Evolutionary conservation across 2,113 vertebrate genomes (phyloP).

Genomic region (Sinosuthora webbiana): DNA sequence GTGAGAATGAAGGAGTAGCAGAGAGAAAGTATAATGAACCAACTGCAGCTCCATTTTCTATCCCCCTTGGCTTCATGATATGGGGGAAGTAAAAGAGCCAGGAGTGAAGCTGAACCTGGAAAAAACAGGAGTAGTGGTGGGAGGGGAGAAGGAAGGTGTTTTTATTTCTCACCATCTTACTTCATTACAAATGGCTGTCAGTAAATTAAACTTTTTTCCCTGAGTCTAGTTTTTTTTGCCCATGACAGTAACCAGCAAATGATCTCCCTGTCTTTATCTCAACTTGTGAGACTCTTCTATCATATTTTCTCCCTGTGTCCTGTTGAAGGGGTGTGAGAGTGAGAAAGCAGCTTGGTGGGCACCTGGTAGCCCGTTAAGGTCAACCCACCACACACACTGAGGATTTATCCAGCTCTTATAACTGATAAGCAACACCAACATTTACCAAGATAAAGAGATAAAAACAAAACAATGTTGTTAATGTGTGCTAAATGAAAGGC

Average conservation of each 20-base stretch:
- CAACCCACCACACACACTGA: not conserved
- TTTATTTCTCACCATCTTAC: not conserved
- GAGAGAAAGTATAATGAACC: not conserved
- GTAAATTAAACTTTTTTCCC: not conserved
- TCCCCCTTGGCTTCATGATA: not conserved
- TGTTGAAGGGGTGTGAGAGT: not conserved
- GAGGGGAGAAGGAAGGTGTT: not conserved
- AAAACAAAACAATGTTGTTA: not conserved
- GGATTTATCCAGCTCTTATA: not conserved
- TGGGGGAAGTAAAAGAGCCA: not conserved
- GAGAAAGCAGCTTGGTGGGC: not conserved
- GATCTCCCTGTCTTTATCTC: not conserved
- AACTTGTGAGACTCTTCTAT: not conserved
- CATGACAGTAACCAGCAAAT: not conserved
- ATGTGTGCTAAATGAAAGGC: not conserved
- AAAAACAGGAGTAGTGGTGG: not conserved
- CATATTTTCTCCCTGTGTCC: not conserved
- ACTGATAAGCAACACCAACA: rapidly evolving
- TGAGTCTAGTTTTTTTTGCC: not conserved
- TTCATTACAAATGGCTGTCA: not conserved
- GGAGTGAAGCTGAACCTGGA: not conserved
- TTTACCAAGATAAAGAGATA: not conserved
- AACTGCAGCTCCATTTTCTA: not conserved
- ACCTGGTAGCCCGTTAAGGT: not conserved
- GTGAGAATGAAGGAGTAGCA: not conserved